phyloP scores from a whole-genome alignment of 2,113 vertebrate genomes.

The Pterophyllum scalare region DNA sequence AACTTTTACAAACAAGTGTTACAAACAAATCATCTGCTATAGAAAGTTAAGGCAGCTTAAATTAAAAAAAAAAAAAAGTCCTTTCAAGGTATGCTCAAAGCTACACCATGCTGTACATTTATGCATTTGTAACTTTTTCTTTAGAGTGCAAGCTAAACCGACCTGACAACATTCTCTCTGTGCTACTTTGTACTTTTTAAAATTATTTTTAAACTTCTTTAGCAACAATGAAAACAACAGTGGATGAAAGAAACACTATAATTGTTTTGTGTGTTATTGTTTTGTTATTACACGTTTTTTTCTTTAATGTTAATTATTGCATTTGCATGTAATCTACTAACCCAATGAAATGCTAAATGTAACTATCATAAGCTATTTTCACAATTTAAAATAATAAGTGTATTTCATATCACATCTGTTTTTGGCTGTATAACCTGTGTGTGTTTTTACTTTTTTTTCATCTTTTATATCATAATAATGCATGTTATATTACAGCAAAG shows the following conservation, averaged over 20 bases:
- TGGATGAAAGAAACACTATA: background rate
- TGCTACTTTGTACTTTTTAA: background rate
- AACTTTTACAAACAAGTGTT: background rate
- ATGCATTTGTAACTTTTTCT: background rate
- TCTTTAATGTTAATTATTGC: background rate
- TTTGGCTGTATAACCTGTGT: background rate
- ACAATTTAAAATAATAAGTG: background rate
- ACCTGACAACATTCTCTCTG: too few relatives aligned
- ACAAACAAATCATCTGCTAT: too few relatives aligned
- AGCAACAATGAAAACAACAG: fast-evolving
- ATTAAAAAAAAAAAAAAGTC: background rate
- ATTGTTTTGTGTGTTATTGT: too few relatives aligned
- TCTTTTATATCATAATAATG: background rate
- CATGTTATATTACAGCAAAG: background rate
- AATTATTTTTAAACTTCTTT: background rate
- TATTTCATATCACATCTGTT: background rate
- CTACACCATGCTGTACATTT: background rate
- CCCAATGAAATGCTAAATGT: background rate
- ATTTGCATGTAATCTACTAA: background rate
- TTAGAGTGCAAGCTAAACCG: too few relatives aligned
- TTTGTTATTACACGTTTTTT: background rate
- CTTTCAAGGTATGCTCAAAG: background rate
- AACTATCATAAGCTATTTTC: background rate
- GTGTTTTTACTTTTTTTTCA: background rate
- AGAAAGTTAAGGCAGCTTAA: background rate